A percentile compares a stretch with the other conserved stretches of the same genome.
These are phyloP conservation scores for Caenorhabditis japonica DNA, from an alignment of 2,888 invertebrate genomes.

Conservation along the genomic window DNA sequence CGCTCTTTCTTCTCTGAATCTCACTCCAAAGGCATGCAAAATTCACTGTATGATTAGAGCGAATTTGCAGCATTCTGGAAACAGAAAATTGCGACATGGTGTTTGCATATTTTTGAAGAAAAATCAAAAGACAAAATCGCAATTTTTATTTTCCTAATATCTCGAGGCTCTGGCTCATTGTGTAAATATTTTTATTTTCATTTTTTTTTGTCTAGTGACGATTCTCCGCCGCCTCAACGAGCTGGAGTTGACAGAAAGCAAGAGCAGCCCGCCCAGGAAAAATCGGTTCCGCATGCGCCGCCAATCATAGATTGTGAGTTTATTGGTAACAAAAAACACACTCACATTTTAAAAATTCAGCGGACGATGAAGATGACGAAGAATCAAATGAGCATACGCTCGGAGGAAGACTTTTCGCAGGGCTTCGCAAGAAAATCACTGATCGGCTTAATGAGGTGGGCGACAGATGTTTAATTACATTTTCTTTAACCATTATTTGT, in stretches of 20 bases:
- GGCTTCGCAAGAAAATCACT: conserved; percentile 60
- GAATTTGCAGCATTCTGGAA: no score
- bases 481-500: not conserved
- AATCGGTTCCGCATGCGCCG: conserved; percentile 17
- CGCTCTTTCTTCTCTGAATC: no score
- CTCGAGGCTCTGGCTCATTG: no score
- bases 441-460: conserved; percentile 44
- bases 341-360: conserved; percentile 19
- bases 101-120: no score
- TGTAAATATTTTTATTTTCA: no score
- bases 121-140: no score
- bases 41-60: no score
- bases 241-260: conserved; percentile 29
- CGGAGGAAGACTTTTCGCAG: conserved; percentile 59
- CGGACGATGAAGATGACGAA: conserved; percentile 60
- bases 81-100: no score
- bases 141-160: no score
- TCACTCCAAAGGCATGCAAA: no score
- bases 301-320: conserved; percentile 45
- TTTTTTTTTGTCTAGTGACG: conserved; percentile 32
- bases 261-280: conserved; percentile 37
- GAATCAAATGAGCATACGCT: conserved; percentile 51
- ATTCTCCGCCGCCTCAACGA: conserved; percentile 21
- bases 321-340: not conserved
- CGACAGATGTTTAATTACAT: not conserved